These are phyloP conservation scores for Platycercus adscitus DNA, from an alignment of 2,113 vertebrate species.

Conservation along the genomic window DNA sequence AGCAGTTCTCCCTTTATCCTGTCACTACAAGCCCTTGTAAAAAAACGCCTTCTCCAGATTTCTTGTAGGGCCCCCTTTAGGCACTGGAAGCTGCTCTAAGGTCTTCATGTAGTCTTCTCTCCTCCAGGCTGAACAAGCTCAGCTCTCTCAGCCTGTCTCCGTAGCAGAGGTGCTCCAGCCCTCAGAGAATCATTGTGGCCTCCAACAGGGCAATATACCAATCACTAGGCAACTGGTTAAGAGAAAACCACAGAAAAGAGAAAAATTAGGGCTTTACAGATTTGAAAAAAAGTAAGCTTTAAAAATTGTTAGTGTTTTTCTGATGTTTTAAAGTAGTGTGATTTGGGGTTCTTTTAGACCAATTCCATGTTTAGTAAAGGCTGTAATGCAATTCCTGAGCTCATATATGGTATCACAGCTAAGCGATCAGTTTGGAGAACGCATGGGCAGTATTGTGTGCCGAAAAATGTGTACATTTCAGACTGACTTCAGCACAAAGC, in stretches of 20 bases:
- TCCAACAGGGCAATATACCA: not conserved
- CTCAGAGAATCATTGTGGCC: not conserved
- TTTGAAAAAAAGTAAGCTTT: not conserved
- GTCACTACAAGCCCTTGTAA: not conserved
- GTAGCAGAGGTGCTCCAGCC: not conserved
- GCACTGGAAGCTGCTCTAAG: not conserved
- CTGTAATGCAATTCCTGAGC: not conserved
- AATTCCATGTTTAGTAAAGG: not conserved
- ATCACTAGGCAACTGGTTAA: not conserved
- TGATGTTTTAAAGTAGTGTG: not conserved
- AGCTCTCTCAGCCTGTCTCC: not conserved
- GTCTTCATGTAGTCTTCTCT: not conserved
- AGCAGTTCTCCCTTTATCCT: not conserved
- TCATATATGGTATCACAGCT: not conserved
- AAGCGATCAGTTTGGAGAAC: not conserved
- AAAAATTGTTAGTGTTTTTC: not conserved
- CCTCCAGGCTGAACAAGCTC: not conserved
- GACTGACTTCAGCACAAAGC: not conserved
- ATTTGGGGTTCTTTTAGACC: not conserved
- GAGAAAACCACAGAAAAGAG: too few relatives aligned
- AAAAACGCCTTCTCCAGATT: not conserved
- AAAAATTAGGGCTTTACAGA: not conserved
- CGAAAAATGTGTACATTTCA: not conserved
- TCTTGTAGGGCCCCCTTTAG: not conserved
- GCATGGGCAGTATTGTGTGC: not conserved